Conservation (phyloP, 1,140 invertebrate genomes). For the Megalopta genalis region DNA sequence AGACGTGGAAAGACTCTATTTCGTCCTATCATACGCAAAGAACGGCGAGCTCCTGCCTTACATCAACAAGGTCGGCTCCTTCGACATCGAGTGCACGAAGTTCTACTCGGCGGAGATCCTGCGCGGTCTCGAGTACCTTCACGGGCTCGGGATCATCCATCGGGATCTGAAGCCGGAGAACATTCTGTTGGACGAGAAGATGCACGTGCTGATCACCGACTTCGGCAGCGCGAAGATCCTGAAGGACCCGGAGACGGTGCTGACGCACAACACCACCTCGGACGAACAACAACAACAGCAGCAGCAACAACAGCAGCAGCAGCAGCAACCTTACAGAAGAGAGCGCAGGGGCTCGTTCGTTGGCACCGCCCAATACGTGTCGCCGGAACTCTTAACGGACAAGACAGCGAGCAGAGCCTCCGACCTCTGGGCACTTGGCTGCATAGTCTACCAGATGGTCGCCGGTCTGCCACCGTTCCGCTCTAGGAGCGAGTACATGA, state of each 20-base stretch:
- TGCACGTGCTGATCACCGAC: constrained; percentile 98
- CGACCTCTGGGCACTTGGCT: constrained; percentile 99
- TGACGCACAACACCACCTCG: constrained; percentile 13
- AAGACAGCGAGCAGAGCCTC: constrained; percentile 89
- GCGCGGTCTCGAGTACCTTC: constrained; percentile 94
- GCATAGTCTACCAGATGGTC: constrained; percentile 98
- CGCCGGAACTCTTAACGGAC: constrained; percentile 95
- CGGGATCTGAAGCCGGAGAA: constrained; percentile 95
- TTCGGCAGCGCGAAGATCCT: constrained; percentile 98
- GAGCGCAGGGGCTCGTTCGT: constrained; percentile 93
- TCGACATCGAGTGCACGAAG: constrained; percentile 92
- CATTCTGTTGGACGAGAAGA: constrained; percentile 93
- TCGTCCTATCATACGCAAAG: constrained; percentile 97
- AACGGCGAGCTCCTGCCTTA: constrained; percentile 96
- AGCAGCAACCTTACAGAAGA: constrained; percentile 68
- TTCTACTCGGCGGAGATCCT: constrained; percentile 98
- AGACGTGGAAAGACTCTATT: constrained; percentile 95
- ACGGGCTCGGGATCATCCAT: constrained; percentile 94
- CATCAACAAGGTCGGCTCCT: constrained; percentile 94
- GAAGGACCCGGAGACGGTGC: constrained; percentile 71
- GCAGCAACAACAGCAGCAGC: constrained; percentile 54
- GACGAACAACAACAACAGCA: constrained; percentile 39
- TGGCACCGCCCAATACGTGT: constrained; percentile 99
- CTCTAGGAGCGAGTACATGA: constrained; percentile 96
- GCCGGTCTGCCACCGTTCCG: constrained; percentile 95